Conservation (phyloP, 2,888 invertebrate genomes). For the Archaeoteleia sp. region DNA sequence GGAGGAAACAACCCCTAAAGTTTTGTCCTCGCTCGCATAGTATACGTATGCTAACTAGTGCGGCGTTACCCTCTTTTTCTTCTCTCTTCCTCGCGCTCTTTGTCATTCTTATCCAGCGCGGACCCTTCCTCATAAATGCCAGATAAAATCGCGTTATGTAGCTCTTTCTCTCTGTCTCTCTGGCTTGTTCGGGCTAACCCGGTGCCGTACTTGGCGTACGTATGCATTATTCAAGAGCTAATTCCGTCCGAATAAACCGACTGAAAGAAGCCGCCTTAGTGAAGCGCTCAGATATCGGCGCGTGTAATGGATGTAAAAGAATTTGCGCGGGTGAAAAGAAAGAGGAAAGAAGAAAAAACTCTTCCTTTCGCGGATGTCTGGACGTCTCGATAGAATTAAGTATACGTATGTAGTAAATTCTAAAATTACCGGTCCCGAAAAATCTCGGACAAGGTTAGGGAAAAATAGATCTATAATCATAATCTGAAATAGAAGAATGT, state of each 20-base stretch:
- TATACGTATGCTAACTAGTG: constrained; percentile 43
- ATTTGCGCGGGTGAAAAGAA: constrained; percentile 39
- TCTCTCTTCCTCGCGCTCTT: constrained; percentile 33
- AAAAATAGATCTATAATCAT: too few relatives aligned
- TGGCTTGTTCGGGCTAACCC: constrained; percentile 54
- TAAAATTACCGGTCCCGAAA: too few relatives aligned
- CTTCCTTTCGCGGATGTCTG: constrained; percentile 16
- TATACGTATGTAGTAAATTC: constrained; percentile 10
- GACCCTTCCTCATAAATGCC: constrained; percentile 65
- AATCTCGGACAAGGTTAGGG: too few relatives aligned
- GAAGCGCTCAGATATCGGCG: constrained; percentile 55
- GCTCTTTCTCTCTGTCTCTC: constrained; percentile 56
- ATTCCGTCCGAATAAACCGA: constrained; percentile 65
- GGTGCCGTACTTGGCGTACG: constrained; percentile 53
- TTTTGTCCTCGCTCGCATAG: constrained; percentile 34
- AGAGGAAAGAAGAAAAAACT: constrained; percentile 31
- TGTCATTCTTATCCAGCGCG: constrained; percentile 49
- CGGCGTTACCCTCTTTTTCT: constrained; percentile 39
- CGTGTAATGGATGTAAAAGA: constrained; percentile 55
- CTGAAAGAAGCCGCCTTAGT: constrained; percentile 58
- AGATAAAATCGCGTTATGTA: constrained; percentile 68
- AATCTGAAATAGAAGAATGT: too few relatives aligned
- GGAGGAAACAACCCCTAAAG: constrained; percentile 47
- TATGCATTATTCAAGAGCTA: constrained; percentile 70
- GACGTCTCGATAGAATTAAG: constrained; percentile 25